A percentile compares a stretch with the other conserved stretches of the same genome.
Conservation (phyloP, 2,797 vertebrate genomes). For the Alcedo atthis region DNA sequence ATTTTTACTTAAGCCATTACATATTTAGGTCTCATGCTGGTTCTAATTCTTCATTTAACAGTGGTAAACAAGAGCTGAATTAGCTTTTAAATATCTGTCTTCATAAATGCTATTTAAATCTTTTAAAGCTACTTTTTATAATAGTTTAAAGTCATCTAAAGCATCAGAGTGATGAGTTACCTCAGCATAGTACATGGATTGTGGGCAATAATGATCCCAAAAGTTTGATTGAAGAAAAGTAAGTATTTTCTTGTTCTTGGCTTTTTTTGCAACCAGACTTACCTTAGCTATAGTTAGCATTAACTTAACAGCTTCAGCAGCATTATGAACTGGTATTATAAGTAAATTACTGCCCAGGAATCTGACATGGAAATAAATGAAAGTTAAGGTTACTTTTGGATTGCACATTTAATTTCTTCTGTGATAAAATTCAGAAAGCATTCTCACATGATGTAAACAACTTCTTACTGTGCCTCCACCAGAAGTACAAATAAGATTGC, state of each 20-base stretch:
- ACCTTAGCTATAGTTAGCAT: constrained; percentile 93
- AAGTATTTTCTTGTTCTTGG: not conserved
- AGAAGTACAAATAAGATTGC: not conserved
- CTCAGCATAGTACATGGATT: not conserved
- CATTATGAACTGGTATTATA: constrained; percentile 87
- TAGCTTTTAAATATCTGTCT: not conserved
- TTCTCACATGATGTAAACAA: not conserved
- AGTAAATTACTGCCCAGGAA: constrained; percentile 89
- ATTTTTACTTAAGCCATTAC: not conserved
- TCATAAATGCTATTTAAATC: not conserved
- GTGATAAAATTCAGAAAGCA: not conserved
- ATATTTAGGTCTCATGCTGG: not conserved
- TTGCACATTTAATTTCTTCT: not conserved
- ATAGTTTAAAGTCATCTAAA: not conserved
- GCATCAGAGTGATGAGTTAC: not conserved
- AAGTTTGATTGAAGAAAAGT: not conserved
- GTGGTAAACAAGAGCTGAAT: not conserved
- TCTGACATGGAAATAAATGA: constrained; percentile 72
- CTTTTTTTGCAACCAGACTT: constrained; percentile 39
- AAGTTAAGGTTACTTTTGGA: not conserved
- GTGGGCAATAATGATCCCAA: not conserved
- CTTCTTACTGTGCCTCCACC: not conserved
- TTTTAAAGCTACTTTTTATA: not conserved
- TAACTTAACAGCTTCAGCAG: constrained; percentile 83
- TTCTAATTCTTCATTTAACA: not conserved